These are phyloP conservation scores for Bhutanitis thaidina DNA, from an alignment of 2,888 invertebrate genomes.

Conservation along the genomic window DNA sequence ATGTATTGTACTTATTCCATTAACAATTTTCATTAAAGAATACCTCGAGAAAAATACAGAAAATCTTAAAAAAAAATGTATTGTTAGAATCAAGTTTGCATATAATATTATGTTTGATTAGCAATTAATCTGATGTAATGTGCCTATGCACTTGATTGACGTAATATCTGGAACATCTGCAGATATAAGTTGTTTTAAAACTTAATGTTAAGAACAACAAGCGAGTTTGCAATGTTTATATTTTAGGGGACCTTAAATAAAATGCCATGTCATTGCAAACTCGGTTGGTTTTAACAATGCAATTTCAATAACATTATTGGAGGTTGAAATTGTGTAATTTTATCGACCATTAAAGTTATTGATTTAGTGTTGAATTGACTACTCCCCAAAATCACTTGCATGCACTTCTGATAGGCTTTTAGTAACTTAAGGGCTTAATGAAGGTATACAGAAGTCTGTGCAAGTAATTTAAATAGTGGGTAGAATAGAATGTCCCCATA, in stretches of 20 bases:
- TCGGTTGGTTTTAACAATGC: slow-evolving; percentile 26
- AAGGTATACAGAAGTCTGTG: slow-evolving; percentile 18
- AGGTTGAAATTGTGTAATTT: not conserved
- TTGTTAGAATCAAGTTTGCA: slow-evolving; percentile 63
- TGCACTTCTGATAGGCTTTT: slow-evolving; percentile 21
- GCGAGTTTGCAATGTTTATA: slow-evolving; percentile 38
- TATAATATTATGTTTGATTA: slow-evolving; percentile 75
- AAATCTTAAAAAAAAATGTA: slow-evolving; percentile 63
- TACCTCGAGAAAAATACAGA: slow-evolving; percentile 46
- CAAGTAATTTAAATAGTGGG: slow-evolving; percentile 14
- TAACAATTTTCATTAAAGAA: slow-evolving; percentile 74
- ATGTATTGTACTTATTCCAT: slow-evolving; percentile 77
- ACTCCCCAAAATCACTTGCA: slow-evolving; percentile 8
- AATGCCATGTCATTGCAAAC: slow-evolving; percentile 40
- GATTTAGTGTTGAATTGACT: slow-evolving; percentile 24
- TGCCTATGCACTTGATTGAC: slow-evolving; percentile 65
- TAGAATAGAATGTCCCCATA: slow-evolving; percentile 26
- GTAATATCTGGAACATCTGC: slow-evolving; percentile 47
- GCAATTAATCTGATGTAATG: slow-evolving; percentile 70
- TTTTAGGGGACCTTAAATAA: slow-evolving; percentile 39
- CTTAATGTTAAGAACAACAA: slow-evolving; percentile 41
- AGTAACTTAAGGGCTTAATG: not conserved
- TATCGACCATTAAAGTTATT: slow-evolving; percentile 29
- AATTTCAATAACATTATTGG: slow-evolving; percentile 32
- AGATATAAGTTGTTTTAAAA: slow-evolving; percentile 45